phyloP scores from a whole-genome alignment of 1,140 invertebrate species.

The Psix sp. region DNA sequence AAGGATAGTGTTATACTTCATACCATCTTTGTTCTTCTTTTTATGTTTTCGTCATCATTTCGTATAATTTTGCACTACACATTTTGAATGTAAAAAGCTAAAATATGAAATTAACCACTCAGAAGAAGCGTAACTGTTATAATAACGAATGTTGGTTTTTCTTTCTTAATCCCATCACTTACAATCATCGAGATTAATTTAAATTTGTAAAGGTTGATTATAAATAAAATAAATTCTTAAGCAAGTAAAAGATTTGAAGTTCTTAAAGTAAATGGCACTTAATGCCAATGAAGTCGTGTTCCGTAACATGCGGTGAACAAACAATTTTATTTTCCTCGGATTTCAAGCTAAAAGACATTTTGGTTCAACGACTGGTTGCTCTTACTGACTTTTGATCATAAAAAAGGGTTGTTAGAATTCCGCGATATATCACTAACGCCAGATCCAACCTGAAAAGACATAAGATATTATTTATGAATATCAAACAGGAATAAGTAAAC shows the following conservation, averaged over 20 bases:
- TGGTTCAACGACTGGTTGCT: conserved; percentile 55
- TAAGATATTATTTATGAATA: conserved; percentile 5
- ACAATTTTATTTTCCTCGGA: conserved; percentile 13
- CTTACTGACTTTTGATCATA: conserved; percentile 74
- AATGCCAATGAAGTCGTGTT: conserved; percentile 71
- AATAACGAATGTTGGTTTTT: conserved; percentile 75
- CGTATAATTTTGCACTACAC: conserved; percentile 37
- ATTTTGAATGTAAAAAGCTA: conserved; percentile 56
- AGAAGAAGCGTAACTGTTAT: conserved; percentile 61
- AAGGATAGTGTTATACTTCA: not conserved
- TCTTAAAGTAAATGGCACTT: conserved; percentile 74
- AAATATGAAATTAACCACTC: conserved; percentile 54
- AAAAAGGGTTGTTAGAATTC: conserved; percentile 76
- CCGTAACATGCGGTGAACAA: conserved; percentile 63
- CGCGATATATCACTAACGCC: conserved; percentile 71
- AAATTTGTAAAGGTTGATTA: conserved; percentile 71
- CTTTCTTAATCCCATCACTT: conserved; percentile 5
- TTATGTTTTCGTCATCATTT: conserved; percentile 14
- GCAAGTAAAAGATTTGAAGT: conserved; percentile 71
- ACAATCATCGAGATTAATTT: conserved; percentile 19
- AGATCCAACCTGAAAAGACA: conserved; percentile 70
- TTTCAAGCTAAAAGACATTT: conserved; percentile 58
- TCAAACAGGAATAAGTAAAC: not conserved
- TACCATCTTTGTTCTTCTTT: conserved; percentile 8
- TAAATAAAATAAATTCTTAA: conserved; percentile 73